These are phyloP conservation scores for Nasonia giraulti DNA, from an alignment of 1,140 invertebrate species.

Conservation along the genomic window DNA sequence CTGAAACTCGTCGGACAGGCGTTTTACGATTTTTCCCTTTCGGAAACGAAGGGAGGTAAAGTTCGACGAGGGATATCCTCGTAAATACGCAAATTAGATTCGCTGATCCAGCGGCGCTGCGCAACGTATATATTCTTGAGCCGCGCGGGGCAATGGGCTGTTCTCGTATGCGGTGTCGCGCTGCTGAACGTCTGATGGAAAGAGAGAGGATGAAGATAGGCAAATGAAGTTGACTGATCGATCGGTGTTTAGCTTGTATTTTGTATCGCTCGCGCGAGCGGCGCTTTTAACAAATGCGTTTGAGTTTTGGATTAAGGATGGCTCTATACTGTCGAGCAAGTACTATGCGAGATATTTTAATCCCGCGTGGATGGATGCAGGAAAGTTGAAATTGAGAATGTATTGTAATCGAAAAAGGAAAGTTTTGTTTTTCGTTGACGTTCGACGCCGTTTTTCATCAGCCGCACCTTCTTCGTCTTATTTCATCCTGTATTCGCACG, in stretches of 20 bases:
- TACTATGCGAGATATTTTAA: background rate
- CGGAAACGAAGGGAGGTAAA: too few species aligned
- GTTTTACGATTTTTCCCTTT: too few species aligned
- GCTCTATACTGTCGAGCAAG: background rate
- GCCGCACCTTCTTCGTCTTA: too few species aligned
- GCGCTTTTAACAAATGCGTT: too few species aligned
- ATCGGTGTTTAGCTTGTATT: background rate
- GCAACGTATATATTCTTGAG: conserved; percentile 36
- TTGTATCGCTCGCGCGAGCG: too few species aligned
- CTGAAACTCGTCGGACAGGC: too few species aligned
- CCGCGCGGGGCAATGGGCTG: background rate
- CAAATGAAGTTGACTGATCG: conserved; percentile 18
- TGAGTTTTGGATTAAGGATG: background rate
- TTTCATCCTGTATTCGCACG: background rate
- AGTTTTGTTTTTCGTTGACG: background rate
- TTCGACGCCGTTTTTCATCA: background rate
- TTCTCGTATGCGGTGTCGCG: background rate
- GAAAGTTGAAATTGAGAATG: too few species aligned
- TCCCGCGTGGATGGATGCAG: too few species aligned
- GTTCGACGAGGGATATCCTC: conserved; percentile 12
- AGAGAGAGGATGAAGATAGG: conserved; percentile 36
- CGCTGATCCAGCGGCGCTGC: background rate
- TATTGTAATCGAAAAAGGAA: too few species aligned
- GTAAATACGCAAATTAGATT: conserved; percentile 63
- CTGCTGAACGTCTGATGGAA: background rate